Evolutionary conservation across 1,140 invertebrate species (phyloP).

Genomic region (Solen grandis): DNA sequence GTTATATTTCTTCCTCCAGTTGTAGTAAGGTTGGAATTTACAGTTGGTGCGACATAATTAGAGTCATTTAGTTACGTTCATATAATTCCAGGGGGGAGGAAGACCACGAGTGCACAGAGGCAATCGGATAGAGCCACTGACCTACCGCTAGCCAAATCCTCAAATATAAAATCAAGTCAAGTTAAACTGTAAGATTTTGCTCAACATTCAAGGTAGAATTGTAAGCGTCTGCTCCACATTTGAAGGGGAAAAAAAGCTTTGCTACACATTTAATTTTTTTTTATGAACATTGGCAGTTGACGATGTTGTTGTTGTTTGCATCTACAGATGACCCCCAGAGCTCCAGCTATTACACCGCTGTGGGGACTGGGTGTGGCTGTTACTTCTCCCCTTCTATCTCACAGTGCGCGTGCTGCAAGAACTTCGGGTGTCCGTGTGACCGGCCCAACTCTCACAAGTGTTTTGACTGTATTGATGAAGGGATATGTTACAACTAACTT

Average conservation of each 20-base stretch:
- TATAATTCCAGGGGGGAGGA: too few relatives aligned
- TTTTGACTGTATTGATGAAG: slow-evolving; percentile 15
- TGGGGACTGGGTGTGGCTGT: slow-evolving; percentile 23
- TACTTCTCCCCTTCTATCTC: neutral
- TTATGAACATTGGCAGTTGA: neutral
- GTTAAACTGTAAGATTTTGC: too few relatives aligned
- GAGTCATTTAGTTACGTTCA: neutral
- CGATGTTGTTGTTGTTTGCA: neutral
- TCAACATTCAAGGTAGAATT: too few relatives aligned
- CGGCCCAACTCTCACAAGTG: slow-evolving; percentile 7
- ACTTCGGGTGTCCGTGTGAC: slow-evolving; percentile 31
- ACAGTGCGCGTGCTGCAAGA: slow-evolving; percentile 40
- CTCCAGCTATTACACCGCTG: slow-evolving; percentile 28
- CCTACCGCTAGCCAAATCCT: too few relatives aligned
- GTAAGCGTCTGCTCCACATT: neutral
- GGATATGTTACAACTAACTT: slow-evolving; percentile 1
- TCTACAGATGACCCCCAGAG: neutral
- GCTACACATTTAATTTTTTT: neutral
- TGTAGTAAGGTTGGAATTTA: too few relatives aligned
- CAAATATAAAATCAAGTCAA: too few relatives aligned
- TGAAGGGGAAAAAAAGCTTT: neutral
- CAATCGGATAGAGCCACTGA: too few relatives aligned
- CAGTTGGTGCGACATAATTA: neutral
- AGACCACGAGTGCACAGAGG: too few relatives aligned
- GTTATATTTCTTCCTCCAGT: neutral